Evolutionary conservation across 2,888 invertebrate species (phyloP).

Genomic region (Cylindroiulus punctatus): DNA sequence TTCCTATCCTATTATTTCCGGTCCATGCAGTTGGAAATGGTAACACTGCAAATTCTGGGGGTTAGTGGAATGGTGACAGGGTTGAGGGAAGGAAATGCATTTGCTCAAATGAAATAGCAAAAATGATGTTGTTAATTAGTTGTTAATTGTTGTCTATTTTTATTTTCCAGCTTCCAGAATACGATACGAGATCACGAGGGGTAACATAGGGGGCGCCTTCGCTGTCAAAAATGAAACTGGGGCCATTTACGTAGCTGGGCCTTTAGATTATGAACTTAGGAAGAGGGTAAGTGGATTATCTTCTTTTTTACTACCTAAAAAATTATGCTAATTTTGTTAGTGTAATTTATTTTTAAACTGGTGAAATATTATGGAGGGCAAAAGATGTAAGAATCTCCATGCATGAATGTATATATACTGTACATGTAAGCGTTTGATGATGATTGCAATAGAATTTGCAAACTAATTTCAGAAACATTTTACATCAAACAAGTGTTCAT

Average conservation of each 20-base stretch:
- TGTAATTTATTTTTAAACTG: background rate
- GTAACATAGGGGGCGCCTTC: slow-evolving; percentile 97
- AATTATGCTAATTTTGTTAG: background rate
- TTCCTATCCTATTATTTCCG: background rate
- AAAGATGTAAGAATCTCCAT: no score
- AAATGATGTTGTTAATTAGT: no score
- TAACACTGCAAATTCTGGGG: background rate
- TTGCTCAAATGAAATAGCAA: no score
- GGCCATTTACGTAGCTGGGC: slow-evolving; percentile 96
- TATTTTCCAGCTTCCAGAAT: slow-evolving; percentile 88
- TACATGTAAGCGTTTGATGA: no score
- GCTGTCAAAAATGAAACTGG: slow-evolving; percentile 99
- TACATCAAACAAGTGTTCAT: background rate
- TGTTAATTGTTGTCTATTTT: slow-evolving; percentile 54
- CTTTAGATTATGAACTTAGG: slow-evolving; percentile 95
- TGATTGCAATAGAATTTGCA: background rate
- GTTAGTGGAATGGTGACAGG: no score
- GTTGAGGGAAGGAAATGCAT: no score
- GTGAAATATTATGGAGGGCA: background rate
- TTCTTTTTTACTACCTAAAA: background rate
- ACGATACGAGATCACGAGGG: slow-evolving; percentile 99
- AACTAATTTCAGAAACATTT: no score
- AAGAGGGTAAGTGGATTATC: slow-evolving; percentile 81
- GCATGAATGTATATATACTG: no score
- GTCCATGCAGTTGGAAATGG: background rate